Evolutionary conservation across 2,888 invertebrate species (phyloP).

Genomic region (Xestia ashworthii): DNA sequence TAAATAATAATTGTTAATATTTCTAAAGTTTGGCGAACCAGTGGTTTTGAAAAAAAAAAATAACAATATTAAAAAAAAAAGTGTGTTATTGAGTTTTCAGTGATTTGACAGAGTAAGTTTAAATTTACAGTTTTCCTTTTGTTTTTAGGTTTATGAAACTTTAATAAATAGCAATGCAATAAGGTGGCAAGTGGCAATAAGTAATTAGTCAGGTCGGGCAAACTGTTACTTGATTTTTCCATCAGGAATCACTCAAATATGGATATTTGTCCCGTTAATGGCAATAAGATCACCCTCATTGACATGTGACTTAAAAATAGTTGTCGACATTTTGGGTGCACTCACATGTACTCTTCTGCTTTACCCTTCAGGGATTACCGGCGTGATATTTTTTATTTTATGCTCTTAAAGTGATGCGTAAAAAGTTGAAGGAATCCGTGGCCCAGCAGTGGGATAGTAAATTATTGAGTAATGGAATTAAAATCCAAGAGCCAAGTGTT

Average conservation of each 20-base stretch:
- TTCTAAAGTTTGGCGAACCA: constrained; percentile 4
- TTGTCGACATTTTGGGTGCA: background rate
- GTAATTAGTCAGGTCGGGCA: background rate
- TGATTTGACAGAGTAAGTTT: constrained; percentile 36
- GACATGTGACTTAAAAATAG: background rate
- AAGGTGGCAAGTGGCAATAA: background rate
- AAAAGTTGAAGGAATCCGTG: background rate
- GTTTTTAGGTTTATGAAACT: background rate
- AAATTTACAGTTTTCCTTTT: background rate
- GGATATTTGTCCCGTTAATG: background rate
- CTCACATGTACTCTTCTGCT: background rate
- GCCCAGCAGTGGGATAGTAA: background rate
- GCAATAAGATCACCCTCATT: background rate
- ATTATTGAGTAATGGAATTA: background rate
- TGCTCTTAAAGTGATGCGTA: background rate
- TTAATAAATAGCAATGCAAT: background rate
- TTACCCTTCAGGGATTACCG: background rate
- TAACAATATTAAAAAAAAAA: background rate
- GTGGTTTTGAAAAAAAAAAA: constrained; percentile 24
- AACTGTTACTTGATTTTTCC: background rate
- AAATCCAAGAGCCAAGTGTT: background rate
- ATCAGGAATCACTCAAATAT: background rate
- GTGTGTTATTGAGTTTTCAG: constrained; percentile 23
- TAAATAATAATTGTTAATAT: constrained; percentile 7
- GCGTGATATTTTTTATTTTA: background rate